Evolutionary conservation across 2,113 vertebrate genomes (phyloP).

Genomic region (Heterotilapia buettikoferi): DNA sequence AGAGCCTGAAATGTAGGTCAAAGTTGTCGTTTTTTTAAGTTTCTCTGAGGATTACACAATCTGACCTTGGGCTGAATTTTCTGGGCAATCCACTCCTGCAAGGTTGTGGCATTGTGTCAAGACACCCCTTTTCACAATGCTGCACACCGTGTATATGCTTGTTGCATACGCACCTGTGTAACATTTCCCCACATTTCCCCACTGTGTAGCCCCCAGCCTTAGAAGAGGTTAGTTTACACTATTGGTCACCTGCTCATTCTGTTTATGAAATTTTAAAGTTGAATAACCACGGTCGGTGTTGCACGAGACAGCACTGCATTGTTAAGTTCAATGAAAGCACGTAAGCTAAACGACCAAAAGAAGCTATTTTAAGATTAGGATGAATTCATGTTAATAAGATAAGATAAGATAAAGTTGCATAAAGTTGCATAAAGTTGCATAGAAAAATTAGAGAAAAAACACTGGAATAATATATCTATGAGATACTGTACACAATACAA

Average conservation of each 20-base stretch:
- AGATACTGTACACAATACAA: no score
- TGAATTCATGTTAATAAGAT: not conserved
- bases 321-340: not conserved
- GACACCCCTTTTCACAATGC: not conserved
- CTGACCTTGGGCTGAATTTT: not conserved
- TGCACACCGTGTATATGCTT: not conserved
- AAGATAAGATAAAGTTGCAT: no score
- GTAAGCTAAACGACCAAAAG: not conserved
- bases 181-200: not conserved
- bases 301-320: not conserved
- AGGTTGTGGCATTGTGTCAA: not conserved
- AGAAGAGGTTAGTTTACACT: not conserved
- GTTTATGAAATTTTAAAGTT: not conserved
- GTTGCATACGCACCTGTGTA: not conserved
- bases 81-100: not conserved
- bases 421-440: no score
- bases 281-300: not conserved
- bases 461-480: no score
- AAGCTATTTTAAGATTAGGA: not conserved
- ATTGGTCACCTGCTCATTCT: not conserved
- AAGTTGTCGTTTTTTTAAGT: not conserved
- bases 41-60: not conserved
- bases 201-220: not conserved
- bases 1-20: not conserved
- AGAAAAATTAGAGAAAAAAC: no score